Evolutionary conservation across 2,797 vertebrate species (phyloP).

Genomic region (Phrynocephalus vlangalii): DNA sequence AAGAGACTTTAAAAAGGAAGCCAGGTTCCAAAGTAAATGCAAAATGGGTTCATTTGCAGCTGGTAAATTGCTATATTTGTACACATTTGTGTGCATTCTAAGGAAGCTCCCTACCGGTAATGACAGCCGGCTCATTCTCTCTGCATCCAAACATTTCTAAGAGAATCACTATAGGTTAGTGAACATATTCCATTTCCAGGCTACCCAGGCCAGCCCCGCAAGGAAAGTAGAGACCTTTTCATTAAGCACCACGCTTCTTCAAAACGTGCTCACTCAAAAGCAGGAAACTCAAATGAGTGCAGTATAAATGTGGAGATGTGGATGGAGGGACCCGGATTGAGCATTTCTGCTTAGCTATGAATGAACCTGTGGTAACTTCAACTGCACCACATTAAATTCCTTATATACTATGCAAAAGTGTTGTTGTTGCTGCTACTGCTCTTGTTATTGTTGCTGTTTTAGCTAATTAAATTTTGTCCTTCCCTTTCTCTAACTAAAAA

Average conservation of each 20-base stretch:
- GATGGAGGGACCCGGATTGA: neutral
- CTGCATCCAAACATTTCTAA: neutral
- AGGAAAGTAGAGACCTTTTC: neutral
- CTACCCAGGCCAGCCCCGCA: neutral
- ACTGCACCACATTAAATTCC: too few relatives aligned
- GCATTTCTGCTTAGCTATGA: too few relatives aligned
- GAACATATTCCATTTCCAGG: neutral
- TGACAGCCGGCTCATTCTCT: neutral
- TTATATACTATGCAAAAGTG: too few relatives aligned
- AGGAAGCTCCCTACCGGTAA: neutral
- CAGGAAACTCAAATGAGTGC: neutral
- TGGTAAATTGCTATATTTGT: constrained; percentile 25
- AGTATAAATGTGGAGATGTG: neutral
- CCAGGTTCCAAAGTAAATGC: neutral
- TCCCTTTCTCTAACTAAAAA: too few relatives aligned
- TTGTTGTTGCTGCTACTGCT: too few relatives aligned
- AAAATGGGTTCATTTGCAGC: constrained; percentile 11
- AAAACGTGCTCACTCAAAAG: neutral
- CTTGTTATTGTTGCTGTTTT: too few relatives aligned
- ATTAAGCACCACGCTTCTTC: neutral
- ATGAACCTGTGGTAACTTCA: neutral
- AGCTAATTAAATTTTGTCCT: too few relatives aligned
- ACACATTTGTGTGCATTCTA: too few relatives aligned
- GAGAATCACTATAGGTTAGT: neutral
- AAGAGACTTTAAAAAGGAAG: constrained; percentile 31